Evolutionary conservation across 2,888 invertebrate species (phyloP).

Genomic region (Drosophila histrio): DNA sequence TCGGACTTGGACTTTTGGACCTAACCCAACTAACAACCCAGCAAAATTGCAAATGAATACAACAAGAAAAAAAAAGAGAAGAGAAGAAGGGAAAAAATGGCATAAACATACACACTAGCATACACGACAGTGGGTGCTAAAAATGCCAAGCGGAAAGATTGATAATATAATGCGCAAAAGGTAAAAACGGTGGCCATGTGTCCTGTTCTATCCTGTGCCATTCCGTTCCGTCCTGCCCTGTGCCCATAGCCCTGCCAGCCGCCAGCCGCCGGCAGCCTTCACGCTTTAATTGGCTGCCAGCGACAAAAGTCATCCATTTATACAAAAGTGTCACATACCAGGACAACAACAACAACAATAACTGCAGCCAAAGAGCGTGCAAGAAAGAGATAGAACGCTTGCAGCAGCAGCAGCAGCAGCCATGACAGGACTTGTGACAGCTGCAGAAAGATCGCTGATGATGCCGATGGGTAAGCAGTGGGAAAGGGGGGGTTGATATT

Average conservation of each 20-base stretch:
- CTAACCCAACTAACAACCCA: conserved; percentile 65
- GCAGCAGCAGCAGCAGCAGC: conserved; percentile 24
- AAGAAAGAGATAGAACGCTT: background rate
- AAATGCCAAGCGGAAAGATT: conserved; percentile 77
- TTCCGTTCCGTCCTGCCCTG: conserved; percentile 1
- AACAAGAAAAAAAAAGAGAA: conserved; percentile 1
- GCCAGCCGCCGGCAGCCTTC: conserved; percentile 81
- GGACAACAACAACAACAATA: conserved; percentile 33
- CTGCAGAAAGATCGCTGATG: conserved; percentile 62
- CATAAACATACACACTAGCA: conserved; percentile 50
- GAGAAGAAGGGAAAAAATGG: conserved; percentile 30
- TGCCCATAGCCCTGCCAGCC: conserved; percentile 20
- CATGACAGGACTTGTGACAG: conserved; percentile 64
- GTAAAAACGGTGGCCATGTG: conserved; percentile 49
- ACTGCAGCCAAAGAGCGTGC: background rate
- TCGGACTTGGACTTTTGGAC: conserved; percentile 54
- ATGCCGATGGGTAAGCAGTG: conserved; percentile 10
- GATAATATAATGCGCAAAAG: conserved; percentile 68
- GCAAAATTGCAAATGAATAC: conserved; percentile 46
- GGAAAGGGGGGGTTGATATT: conserved; percentile 39
- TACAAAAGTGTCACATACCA: conserved; percentile 65
- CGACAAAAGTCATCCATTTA: conserved; percentile 77
- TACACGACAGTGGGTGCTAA: conserved; percentile 67
- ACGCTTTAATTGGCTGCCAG: conserved; percentile 83
- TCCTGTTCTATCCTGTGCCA: conserved; percentile 46